A percentile compares a stretch with the other conserved stretches of the same genome.
Evolutionary conservation across 2,888 invertebrate species (phyloP).

Genomic region (Phengaris alcon): DNA sequence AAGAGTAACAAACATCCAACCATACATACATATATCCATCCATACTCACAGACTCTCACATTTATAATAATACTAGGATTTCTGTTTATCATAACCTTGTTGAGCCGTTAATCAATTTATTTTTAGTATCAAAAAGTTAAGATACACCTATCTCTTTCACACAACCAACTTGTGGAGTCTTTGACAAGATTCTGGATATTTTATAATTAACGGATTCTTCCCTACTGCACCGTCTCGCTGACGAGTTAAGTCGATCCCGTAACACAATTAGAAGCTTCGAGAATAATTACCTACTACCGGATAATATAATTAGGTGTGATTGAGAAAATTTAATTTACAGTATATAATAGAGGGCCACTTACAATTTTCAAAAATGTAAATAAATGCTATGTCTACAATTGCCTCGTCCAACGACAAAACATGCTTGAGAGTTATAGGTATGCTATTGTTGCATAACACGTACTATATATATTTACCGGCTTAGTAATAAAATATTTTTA

Average conservation of each 20-base stretch:
- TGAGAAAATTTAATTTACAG: not conserved
- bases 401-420: too few species aligned
- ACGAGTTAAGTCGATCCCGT: not conserved
- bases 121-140: not conserved
- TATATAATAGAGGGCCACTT: not conserved
- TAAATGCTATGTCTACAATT: not conserved
- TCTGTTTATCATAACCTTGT: too few species aligned
- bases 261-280: slow-evolving; percentile 8
- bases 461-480: too few species aligned
- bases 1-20: too few species aligned
- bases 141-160: not conserved
- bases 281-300: not conserved
- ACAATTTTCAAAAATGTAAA: not conserved
- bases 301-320: not conserved
- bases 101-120: not conserved
- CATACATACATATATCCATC: too few species aligned
- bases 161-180: not conserved
- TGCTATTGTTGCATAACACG: too few species aligned
- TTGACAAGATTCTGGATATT: slow-evolving; percentile 1
- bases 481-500: too few species aligned
- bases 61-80: too few species aligned
- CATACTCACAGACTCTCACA: too few species aligned
- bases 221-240: not conserved
- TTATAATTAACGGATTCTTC: not conserved
- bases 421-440: too few species aligned